These are phyloP conservation scores for Morone chrysops DNA, from an alignment of 2,113 vertebrate species.

Conservation along the genomic window DNA sequence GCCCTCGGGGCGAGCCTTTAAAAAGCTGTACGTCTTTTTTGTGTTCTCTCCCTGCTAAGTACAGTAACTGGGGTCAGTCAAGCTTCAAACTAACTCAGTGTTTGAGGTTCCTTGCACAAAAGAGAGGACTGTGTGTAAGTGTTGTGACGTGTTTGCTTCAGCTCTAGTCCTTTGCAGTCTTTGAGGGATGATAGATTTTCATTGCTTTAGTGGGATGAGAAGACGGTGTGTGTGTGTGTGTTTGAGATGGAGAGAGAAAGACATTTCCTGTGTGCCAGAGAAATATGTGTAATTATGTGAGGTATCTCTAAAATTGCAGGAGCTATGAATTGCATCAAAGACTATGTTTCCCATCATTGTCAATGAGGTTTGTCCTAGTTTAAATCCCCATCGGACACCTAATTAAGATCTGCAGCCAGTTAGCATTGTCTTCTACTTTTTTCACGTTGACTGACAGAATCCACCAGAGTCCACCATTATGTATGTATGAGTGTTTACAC, in stretches of 20 bases:
- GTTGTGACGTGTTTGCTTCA: conserved; percentile 46
- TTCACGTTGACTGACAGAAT: neutral
- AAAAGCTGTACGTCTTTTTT: conserved; percentile 70
- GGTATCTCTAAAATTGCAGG: conserved; percentile 36
- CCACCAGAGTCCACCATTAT: conserved; percentile 18
- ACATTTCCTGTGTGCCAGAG: neutral
- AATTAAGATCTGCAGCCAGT: conserved; percentile 74
- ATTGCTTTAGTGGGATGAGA: conserved; percentile 12
- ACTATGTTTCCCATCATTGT: conserved; percentile 53
- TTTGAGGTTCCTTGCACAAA: conserved; percentile 67
- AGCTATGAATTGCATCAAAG: conserved; percentile 63
- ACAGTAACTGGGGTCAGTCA: conserved; percentile 75
- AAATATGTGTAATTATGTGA: conserved; percentile 19
- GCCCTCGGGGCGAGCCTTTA: conserved; percentile 67
- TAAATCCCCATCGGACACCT: conserved; percentile 58
- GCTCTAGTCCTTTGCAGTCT: conserved; percentile 34
- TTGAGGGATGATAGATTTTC: conserved; percentile 40
- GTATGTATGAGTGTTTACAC: conserved; percentile 38
- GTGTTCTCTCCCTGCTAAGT: conserved; percentile 47
- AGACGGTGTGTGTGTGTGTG: conserved; percentile 16
- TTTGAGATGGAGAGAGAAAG: neutral
- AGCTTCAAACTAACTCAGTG: conserved; percentile 74
- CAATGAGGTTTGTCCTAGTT: conserved; percentile 68
- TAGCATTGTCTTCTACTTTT: conserved; percentile 58
- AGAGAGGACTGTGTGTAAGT: conserved; percentile 33